Percentiles rank a stretch among this genome's conserved stretches.
Conservation (phyloP, 2,113 vertebrate species). For the Pandion haliaetus region DNA sequence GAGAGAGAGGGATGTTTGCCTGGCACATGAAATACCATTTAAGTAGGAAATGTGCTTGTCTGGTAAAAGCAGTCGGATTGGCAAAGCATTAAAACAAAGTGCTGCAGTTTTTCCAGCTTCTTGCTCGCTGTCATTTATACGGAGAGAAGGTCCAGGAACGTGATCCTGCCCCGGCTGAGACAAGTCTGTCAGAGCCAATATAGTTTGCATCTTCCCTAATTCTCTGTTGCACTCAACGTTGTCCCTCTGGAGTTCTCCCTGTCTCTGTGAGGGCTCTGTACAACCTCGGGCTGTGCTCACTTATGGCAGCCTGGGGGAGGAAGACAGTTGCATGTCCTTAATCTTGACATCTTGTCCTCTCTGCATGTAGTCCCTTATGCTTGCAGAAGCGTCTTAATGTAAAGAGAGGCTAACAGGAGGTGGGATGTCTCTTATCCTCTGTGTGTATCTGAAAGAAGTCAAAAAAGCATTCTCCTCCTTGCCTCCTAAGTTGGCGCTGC, state of each 20-base stretch:
- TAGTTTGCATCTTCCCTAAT: background rate
- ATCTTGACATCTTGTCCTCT: background rate
- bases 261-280: background rate
- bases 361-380: background rate
- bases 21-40: background rate
- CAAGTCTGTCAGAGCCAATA: background rate
- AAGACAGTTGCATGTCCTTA: background rate
- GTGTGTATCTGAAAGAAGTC: background rate
- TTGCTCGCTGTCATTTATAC: background rate
- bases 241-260: background rate
- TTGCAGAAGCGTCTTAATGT: background rate
- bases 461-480: background rate
- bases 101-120: background rate
- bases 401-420: background rate
- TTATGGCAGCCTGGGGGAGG: background rate
- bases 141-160: background rate
- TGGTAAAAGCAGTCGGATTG: background rate
- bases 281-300: background rate
- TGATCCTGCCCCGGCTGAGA: background rate
- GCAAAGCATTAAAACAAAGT: background rate
- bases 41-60: background rate
- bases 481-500: background rate
- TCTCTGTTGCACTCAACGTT: background rate
- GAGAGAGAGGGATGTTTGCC: background rate
- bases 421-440: background rate